A percentile compares a stretch with the other conserved stretches of the same genome.
Conservation (phyloP, 2,888 invertebrate genomes). For the Lutraria lutraria region DNA sequence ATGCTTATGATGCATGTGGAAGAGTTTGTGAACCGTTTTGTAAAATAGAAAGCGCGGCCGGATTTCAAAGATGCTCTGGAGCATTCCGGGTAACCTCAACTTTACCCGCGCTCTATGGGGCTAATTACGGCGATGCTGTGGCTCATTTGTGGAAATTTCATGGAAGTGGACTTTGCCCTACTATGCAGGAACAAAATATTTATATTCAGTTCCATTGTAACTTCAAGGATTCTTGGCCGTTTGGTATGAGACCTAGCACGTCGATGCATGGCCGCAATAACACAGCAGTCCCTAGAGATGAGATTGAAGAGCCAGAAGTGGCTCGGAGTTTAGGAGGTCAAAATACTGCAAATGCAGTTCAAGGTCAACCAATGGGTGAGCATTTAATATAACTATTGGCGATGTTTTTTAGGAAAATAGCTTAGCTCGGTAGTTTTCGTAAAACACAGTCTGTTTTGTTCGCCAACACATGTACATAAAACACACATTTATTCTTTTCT, state of each 20-base stretch:
- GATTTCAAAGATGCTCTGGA: slow-evolving; percentile 68
- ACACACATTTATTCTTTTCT: too few relatives aligned
- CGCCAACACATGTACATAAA: too few relatives aligned
- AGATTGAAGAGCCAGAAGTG: slow-evolving; percentile 43
- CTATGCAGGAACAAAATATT: slow-evolving; percentile 61
- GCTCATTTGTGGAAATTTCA: slow-evolving; percentile 70
- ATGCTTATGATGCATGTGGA: slow-evolving; percentile 75
- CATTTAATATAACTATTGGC: too few relatives aligned
- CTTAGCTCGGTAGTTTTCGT: too few relatives aligned
- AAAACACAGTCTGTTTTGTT: too few relatives aligned
- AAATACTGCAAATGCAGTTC: background rate
- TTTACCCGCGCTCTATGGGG: slow-evolving; percentile 71
- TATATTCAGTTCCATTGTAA: slow-evolving; percentile 75
- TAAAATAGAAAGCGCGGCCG: slow-evolving; percentile 51
- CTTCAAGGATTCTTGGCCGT: slow-evolving; percentile 72
- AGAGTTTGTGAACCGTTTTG: slow-evolving; percentile 74
- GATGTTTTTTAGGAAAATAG: too few relatives aligned
- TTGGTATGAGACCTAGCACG: slow-evolving; percentile 28
- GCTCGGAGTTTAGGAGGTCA: background rate
- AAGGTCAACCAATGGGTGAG: background rate
- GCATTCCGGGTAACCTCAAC: slow-evolving; percentile 68
- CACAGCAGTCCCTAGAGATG: background rate
- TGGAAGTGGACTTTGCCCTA: slow-evolving; percentile 62
- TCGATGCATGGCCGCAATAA: background rate
- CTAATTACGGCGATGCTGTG: slow-evolving; percentile 72